Evolutionary conservation across 2,888 invertebrate species (phyloP).

Genomic region (Trichopoda pennipes): DNA sequence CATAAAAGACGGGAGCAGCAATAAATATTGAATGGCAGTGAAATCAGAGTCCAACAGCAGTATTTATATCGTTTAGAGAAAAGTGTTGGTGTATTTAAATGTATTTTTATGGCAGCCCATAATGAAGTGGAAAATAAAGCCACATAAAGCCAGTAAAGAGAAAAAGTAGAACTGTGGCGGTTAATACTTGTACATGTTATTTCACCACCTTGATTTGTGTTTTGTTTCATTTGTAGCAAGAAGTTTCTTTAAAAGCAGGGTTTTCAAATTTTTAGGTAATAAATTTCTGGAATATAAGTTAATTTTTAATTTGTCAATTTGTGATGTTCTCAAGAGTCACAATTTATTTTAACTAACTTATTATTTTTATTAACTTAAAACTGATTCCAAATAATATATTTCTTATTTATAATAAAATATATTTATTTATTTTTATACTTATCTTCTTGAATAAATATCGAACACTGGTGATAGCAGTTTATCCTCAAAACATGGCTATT

Average conservation of each 20-base stretch:
- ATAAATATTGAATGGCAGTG: slow-evolving; percentile 25
- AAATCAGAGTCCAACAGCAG: slow-evolving; percentile 38
- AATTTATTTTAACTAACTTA: no score
- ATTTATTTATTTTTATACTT: no score
- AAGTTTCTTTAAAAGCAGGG: neutral
- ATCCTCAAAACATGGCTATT: no score
- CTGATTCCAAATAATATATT: no score
- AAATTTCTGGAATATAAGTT: neutral
- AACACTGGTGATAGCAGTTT: no score
- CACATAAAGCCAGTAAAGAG: neutral
- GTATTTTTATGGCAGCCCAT: slow-evolving; percentile 6
- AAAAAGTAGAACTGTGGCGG: slow-evolving; percentile 42
- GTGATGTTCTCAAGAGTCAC: no score
- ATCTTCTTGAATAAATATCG: no score
- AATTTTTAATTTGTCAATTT: no score
- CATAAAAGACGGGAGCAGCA: slow-evolving; percentile 37
- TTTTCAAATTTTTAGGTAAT: slow-evolving; percentile 1
- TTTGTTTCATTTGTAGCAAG: slow-evolving; percentile 6
- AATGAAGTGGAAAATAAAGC: slow-evolving; percentile 11
- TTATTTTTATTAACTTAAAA: no score
- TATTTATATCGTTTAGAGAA: no score
- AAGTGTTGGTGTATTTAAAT: slow-evolving; percentile 9
- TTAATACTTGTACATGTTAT: slow-evolving; percentile 52
- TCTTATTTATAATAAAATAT: no score
- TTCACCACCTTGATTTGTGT: slow-evolving; percentile 47